Percentiles rank a stretch among this genome's conserved stretches.
Evolutionary conservation across 2,888 invertebrate species (phyloP).

Genomic region (Syritta pipiens): DNA sequence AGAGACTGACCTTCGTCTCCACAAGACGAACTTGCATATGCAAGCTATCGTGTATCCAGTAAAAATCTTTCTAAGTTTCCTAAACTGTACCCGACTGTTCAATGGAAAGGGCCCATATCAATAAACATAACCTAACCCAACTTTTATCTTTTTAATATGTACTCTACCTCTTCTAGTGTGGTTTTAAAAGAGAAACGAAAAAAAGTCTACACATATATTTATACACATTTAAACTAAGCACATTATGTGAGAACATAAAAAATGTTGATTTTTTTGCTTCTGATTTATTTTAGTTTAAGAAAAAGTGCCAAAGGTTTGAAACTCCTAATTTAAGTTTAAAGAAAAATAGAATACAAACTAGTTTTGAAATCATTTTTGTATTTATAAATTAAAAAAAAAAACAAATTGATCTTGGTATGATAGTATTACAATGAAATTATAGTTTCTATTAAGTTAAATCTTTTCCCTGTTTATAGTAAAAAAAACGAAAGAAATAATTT

Average conservation of each 20-base stretch:
- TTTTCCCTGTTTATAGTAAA: background rate
- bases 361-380: slow-evolving; percentile 23
- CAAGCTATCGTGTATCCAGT: too few species aligned
- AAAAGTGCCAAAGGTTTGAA: slow-evolving; percentile 70
- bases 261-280: slow-evolving; percentile 15
- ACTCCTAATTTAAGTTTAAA: slow-evolving; percentile 57
- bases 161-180: background rate
- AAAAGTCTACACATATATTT: background rate
- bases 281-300: slow-evolving; percentile 63
- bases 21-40: too few species aligned
- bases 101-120: too few species aligned
- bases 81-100: too few species aligned
- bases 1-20: too few species aligned
- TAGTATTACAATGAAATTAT: slow-evolving; percentile 60
- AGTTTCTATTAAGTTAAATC: slow-evolving; percentile 58
- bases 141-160: background rate
- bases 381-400: background rate
- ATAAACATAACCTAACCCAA: background rate
- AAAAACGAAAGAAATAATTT: background rate
- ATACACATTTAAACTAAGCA: too few species aligned
- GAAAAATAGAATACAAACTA: slow-evolving; percentile 8
- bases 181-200: background rate
- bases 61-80: too few species aligned
- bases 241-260: too few species aligned
- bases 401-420: slow-evolving; percentile 31